Evolutionary conservation across 2,113 vertebrate species (phyloP).

Genomic region (Mola mola): DNA sequence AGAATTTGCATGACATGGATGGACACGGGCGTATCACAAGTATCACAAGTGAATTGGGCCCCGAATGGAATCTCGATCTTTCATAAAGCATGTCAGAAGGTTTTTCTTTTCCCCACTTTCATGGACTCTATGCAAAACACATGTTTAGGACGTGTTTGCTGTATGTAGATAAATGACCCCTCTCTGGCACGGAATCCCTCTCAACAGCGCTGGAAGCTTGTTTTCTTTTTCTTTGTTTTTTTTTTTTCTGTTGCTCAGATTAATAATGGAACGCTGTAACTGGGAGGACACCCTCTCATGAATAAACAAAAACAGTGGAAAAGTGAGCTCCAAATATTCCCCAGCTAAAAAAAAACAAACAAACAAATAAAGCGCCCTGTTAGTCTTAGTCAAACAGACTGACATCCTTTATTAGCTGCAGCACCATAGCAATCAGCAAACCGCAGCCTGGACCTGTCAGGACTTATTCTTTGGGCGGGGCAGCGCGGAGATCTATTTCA

Average conservation of each 20-base stretch:
- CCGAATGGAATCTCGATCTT: no score
- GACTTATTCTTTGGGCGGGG: constrained; percentile 36
- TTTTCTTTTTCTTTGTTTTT: constrained; percentile 27
- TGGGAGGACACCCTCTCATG: constrained; percentile 68
- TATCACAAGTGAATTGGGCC: neutral
- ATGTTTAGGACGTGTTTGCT: neutral
- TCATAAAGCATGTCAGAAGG: constrained; percentile 8
- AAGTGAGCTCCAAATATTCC: constrained; percentile 75
- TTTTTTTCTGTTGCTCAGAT: constrained; percentile 45
- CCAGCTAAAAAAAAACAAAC: constrained; percentile 48
- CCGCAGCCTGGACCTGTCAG: constrained; percentile 53
- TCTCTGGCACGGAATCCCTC: constrained; percentile 23
- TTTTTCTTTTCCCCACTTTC: neutral
- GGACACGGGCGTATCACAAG: constrained; percentile 18
- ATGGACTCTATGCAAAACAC: neutral
- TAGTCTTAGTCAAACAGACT: constrained; percentile 56
- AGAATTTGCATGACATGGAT: constrained; percentile 11
- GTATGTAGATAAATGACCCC: neutral
- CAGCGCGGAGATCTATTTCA: constrained; percentile 55
- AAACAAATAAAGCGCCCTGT: constrained; percentile 20
- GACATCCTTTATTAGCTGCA: constrained; percentile 63
- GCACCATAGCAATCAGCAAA: constrained; percentile 48
- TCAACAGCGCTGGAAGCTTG: constrained; percentile 56
- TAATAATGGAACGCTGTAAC: constrained; percentile 74
- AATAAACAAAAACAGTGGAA: constrained; percentile 80